Evolutionary conservation across 2,888 invertebrate genomes (phyloP).

Genomic region (Drosophila longiperda): DNA sequence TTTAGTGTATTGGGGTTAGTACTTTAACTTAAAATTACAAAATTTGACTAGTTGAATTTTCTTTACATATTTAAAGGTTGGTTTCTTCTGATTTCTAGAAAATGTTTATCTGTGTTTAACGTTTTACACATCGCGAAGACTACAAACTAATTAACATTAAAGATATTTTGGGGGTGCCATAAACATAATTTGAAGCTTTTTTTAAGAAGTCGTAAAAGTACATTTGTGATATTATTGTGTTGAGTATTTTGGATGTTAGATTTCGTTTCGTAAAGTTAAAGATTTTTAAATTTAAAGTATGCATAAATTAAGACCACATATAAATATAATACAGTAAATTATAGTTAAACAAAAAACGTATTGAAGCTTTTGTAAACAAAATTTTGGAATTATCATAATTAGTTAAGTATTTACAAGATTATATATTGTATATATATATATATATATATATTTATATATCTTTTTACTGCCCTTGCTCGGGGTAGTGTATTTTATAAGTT

Average conservation of each 20-base stretch:
- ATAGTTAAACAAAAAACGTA: constrained; percentile 52
- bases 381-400: constrained; percentile 50
- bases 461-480: constrained; percentile 8
- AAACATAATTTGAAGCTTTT: constrained; percentile 61
- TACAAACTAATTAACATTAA: constrained; percentile 81
- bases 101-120: constrained; percentile 46
- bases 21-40: constrained; percentile 76
- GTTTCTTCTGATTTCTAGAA: constrained; percentile 42
- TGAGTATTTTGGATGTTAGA: constrained; percentile 81
- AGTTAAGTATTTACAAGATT: constrained; percentile 65
- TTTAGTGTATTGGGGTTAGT: constrained; percentile 79
- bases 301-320: constrained; percentile 75
- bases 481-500: constrained; percentile 38
- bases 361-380: constrained; percentile 58
- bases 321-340: constrained; percentile 77
- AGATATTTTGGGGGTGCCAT: constrained; percentile 52
- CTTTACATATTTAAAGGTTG: constrained; percentile 73
- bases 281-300: constrained; percentile 22
- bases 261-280: constrained; percentile 64
- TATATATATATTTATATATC: constrained; percentile 24
- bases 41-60: constrained; percentile 84
- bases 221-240: constrained; percentile 82
- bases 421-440: constrained; percentile 24
- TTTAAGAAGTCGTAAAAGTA: constrained; percentile 55
- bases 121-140: constrained; percentile 51